Evolutionary conservation across 2,888 invertebrate genomes (phyloP).

Genomic region (Chloroclystis v-ata): DNA sequence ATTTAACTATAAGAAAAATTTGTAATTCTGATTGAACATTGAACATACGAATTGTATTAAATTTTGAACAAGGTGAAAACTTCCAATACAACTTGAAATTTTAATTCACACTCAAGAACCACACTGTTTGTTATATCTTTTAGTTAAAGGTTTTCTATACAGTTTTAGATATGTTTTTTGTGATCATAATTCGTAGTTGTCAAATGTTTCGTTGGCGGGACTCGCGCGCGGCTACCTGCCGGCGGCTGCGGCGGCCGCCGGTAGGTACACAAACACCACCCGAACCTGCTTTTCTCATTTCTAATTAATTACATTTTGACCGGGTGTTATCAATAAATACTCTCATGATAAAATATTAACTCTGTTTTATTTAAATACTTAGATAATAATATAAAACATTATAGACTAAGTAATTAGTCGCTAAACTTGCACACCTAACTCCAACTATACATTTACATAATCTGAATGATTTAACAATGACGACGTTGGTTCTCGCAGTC

Average conservation of each 20-base stretch:
- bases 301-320: constrained; percentile 45
- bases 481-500: constrained; percentile 9
- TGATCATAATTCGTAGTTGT: constrained; percentile 17
- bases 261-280: constrained; percentile 42
- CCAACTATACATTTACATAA: constrained; percentile 19
- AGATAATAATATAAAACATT: constrained; percentile 71
- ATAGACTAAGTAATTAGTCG: constrained; percentile 64
- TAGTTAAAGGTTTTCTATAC: constrained; percentile 13
- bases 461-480: constrained; percentile 18
- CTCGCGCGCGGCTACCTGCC: constrained; percentile 26
- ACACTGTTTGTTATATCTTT: too few relatives aligned
- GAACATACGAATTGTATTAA: too few relatives aligned
- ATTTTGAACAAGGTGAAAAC: too few relatives aligned
- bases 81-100: too few relatives aligned
- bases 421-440: constrained; percentile 40
- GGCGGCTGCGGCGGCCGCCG: constrained; percentile 13
- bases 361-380: constrained; percentile 73
- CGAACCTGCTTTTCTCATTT: constrained; percentile 32
- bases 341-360: constrained; percentile 66
- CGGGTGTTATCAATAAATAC: constrained; percentile 63
- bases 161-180: not conserved
- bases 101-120: too few relatives aligned
- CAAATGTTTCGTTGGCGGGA: constrained; percentile 20
- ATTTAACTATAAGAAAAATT: too few relatives aligned
- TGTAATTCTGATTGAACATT: too few relatives aligned